A percentile compares a stretch with the other conserved stretches of the same genome.
Conservation (phyloP, 1,140 invertebrate genomes). For the Drosophila pachea region DNA sequence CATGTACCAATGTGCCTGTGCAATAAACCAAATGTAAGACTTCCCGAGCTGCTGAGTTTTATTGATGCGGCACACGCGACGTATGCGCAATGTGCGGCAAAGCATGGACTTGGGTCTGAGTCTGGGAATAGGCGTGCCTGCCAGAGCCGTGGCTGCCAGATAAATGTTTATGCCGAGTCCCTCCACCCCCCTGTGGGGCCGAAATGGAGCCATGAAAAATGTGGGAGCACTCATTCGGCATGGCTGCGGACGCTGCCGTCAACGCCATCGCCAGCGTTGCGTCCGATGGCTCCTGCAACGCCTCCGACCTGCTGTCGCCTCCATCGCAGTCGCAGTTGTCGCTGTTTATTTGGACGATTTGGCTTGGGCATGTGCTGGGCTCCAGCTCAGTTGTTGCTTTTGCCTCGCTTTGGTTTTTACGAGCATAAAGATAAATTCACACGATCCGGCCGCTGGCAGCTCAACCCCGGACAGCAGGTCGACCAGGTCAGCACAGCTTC, state of each 20-base stretch:
- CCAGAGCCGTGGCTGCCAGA: slow-evolving; percentile 53
- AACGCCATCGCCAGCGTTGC: slow-evolving; percentile 34
- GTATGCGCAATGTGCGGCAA: slow-evolving; percentile 41
- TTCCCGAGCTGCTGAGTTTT: slow-evolving; percentile 62
- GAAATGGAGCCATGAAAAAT: slow-evolving; percentile 72
- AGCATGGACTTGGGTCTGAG: slow-evolving; percentile 10
- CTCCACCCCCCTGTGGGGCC: slow-evolving; percentile 7
- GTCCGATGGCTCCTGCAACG: neutral
- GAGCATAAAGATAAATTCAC: slow-evolving; percentile 75
- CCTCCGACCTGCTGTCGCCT: slow-evolving; percentile 27
- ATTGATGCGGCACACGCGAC: slow-evolving; percentile 58
- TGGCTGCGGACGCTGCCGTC: slow-evolving; percentile 37
- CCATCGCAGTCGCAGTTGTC: slow-evolving; percentile 35
- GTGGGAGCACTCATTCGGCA: slow-evolving; percentile 54
- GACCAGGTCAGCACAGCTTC: slow-evolving; percentile 9
- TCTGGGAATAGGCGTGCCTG: slow-evolving; percentile 21
- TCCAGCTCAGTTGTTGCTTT: slow-evolving; percentile 9
- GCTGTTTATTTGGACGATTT: slow-evolving; percentile 69
- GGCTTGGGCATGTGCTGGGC: slow-evolving; percentile 50
- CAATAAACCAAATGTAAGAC: slow-evolving; percentile 73
- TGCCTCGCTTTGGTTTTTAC: slow-evolving; percentile 57
- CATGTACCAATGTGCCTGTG: slow-evolving; percentile 11
- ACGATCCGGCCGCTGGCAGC: slow-evolving; percentile 43
- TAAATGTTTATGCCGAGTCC: slow-evolving; percentile 65
- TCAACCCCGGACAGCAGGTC: slow-evolving; percentile 31